Evolutionary conservation across 2,797 vertebrate genomes (phyloP).

Genomic region (Coilia nasus): DNA sequence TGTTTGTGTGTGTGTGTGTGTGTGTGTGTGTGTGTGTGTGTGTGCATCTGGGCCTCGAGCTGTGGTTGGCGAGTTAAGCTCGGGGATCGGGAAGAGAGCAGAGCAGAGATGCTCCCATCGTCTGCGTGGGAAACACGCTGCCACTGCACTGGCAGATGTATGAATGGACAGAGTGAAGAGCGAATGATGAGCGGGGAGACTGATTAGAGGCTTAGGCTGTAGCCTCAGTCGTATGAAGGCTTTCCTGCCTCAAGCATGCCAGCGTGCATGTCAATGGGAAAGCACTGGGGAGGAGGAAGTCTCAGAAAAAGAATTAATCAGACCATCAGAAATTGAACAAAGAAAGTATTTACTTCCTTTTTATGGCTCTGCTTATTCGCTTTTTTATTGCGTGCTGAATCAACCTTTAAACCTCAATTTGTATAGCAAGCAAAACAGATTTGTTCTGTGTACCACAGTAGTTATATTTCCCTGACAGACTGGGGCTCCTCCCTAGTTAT

Average conservation of each 20-base stretch:
- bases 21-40: background rate
- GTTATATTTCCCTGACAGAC: background rate
- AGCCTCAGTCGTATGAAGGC: background rate
- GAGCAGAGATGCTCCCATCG: background rate
- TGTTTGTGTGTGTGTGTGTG: too few relatives aligned
- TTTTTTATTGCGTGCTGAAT: background rate
- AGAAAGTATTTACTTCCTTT: background rate
- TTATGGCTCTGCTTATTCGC: background rate
- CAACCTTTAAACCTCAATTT: background rate
- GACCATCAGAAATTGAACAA: background rate
- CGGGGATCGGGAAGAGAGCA: background rate
- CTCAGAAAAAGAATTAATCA: background rate
- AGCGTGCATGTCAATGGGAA: background rate
- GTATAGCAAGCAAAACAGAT: background rate
- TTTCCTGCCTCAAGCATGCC: background rate
- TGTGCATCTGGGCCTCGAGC: background rate
- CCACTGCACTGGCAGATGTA: background rate
- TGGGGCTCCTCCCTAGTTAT: background rate
- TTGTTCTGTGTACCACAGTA: background rate
- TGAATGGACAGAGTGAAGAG: background rate
- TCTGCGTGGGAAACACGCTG: background rate
- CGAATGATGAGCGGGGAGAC: background rate
- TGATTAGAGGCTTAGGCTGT: slow-evolving; percentile 6
- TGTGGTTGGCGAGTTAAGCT: background rate
- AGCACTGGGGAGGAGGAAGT: background rate